Evolutionary conservation across 1,140 invertebrate species (phyloP), one percentile per base, ranked within the genome.

Genomic region (Uloborus diversus): DNA sequence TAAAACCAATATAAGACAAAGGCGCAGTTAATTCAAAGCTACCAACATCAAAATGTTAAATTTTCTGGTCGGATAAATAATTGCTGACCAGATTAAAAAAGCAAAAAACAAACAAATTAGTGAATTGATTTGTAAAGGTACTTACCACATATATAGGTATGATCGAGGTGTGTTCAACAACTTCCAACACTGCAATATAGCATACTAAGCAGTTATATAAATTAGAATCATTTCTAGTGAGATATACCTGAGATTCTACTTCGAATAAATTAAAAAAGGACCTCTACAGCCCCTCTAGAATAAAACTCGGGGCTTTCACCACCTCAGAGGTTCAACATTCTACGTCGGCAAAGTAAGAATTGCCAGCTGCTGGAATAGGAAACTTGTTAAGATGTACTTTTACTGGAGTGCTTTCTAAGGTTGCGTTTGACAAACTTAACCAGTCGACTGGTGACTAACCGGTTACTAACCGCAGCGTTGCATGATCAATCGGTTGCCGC

Each of bases 251-350:
- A 33, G 23, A 30, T 56, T 9, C 25, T 13, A n/a, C 14, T 9
- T 69, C 20, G 20, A 14, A 33, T 25, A 56, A 69, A 27, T 28
- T 33, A 56, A 56, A 33, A 69, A 69, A 20, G 32, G 11, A 42
- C 30, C 25, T 9, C 4, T n/a, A 33, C 35, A 49, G 23, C n/a
- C 23, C 20, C 27, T 56, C n/a, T 37, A n/a, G 32, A 68, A 25
- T 14, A 32, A 17, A 69, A 69, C 47, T 56, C 30, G 37, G 30
- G 49, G 30, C 53, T 69, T 69, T 56, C 28, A 7, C 66, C 49
- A 69, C 28, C 49, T 33, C 30, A 56, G n/a, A 69, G 49, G 56
- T 56, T 69, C 25, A 69, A 69, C 66, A 69, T 69, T 56, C 66
- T 69, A 69, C 66, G 66, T 69, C 66, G 66, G 66, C 66, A 69